A percentile compares a stretch with the other conserved stretches of the same genome.
phyloP scores from a whole-genome alignment of 2,113 vertebrate species.

The Nesogale talazaci region DNA sequence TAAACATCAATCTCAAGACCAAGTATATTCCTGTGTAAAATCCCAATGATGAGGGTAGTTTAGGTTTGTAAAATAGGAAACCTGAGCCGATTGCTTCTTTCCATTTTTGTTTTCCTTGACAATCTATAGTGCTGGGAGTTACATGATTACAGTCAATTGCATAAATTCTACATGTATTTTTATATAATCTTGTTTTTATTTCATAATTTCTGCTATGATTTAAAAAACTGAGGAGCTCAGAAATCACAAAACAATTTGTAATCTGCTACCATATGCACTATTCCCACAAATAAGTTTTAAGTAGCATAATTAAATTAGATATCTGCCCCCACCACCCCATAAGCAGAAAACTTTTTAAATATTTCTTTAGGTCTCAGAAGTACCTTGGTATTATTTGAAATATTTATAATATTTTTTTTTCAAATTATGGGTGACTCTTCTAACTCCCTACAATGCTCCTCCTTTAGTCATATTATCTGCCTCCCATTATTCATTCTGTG shows the following conservation, averaged over 20 bases:
- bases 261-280: background rate
- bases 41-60: background rate
- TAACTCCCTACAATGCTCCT: background rate
- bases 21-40: background rate
- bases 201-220: background rate
- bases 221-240: background rate
- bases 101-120: background rate
- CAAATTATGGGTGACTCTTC: background rate
- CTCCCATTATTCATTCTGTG: background rate
- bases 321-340: too few relatives aligned
- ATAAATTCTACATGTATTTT: background rate
- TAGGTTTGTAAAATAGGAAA: background rate
- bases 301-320: background rate
- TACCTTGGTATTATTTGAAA: constrained; percentile 1
- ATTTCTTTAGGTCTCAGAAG: background rate
- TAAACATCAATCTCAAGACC: background rate
- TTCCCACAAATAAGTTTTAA: background rate
- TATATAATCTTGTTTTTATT: background rate
- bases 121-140: background rate
- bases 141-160: background rate
- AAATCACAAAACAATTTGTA: background rate
- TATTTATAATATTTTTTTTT: background rate
- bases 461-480: background rate
- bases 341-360: background rate
- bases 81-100: background rate